These are phyloP conservation scores for Melieria omissa DNA, from an alignment of 2,888 invertebrate genomes.

Conservation along the genomic window DNA sequence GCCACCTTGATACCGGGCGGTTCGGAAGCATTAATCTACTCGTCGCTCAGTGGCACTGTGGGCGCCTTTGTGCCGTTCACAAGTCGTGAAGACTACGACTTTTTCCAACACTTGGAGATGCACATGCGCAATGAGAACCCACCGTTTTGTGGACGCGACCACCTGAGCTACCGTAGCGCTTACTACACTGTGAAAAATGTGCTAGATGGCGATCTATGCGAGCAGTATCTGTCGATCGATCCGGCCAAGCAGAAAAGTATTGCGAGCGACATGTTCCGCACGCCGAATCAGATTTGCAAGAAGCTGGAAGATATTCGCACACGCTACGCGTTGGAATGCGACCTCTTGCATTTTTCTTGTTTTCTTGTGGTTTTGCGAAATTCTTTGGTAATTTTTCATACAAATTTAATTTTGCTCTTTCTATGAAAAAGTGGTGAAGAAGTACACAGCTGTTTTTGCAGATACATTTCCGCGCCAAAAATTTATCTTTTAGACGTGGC, in stretches of 20 bases:
- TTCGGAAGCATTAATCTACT: conserved; percentile 95
- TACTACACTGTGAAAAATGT: conserved; percentile 96
- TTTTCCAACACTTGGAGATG: conserved; percentile 99
- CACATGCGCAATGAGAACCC: conserved; percentile 98
- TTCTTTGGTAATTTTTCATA: too few species aligned
- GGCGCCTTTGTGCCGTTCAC: conserved; percentile 95
- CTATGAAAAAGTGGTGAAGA: too few species aligned
- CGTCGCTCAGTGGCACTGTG: conserved; percentile 93
- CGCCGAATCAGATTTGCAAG: conserved; percentile 96
- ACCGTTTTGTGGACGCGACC: conserved; percentile 96
- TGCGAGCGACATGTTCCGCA: conserved; percentile 92
- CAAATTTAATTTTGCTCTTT: too few species aligned
- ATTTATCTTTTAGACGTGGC: too few species aligned
- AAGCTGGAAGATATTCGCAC: conserved; percentile 99
- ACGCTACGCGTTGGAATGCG: too few species aligned
- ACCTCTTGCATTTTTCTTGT: too few species aligned
- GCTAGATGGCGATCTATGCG: conserved; percentile 98
- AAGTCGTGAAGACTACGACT: conserved; percentile 97
- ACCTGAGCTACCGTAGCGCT: conserved; percentile 95
- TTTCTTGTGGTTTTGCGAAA: too few species aligned
- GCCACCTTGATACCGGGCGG: conserved; percentile 97
- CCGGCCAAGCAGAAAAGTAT: conserved; percentile 94
- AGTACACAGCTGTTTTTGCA: too few species aligned
- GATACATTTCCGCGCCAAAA: too few species aligned
- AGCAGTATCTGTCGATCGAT: conserved; percentile 97